Base-by-base conservation (phyloP, 2,888 invertebrate species). In the Pammene aurita region DNA sequence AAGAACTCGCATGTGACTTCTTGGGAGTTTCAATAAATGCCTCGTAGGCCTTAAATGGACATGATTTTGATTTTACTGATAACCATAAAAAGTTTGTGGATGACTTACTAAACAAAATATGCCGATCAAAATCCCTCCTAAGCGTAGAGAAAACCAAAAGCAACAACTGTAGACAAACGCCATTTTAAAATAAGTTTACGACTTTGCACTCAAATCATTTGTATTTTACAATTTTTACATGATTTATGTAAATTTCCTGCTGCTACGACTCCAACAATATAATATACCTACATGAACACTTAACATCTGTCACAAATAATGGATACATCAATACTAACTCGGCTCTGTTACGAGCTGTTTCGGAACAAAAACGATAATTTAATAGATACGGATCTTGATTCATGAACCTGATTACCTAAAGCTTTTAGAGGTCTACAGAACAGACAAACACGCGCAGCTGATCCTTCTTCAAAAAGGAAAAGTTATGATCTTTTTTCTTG, bases 91-190 rank as follows among this genome's bases (percentile, higher is more conserved):
- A 57, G 7, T 35, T 41, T 13, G 50, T 50, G 11, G 9, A 48
- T 48, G 46, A 80, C 88, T 71, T 80, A 92, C 92, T 74, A 85
- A 68, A 66, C 89, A 88, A 77, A 88, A 87, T 70, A 85, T 62
- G 48, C 85, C 90, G 70, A 89, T 91, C 38, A 92, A 72, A 74
- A 92, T 88, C 34, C 90, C 92, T 34, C 89, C 90, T 55, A 92
- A 81, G 57, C 92, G 83, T 42, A 92, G 76, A 11, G 92, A 92
- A 81, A 91, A 92, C 90, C 92, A 91, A 77, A 92, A 92, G 74
- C 92, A 92, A 74, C 90, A 92, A 75, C 88, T 90, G 71, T 92
- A 92, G 6, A 92, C 87, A 46, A 89, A 77, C 58, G 89, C 90
- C 92, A 92, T 90, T 71, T 42, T 63, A 14, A 44, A 44, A 50